Evolutionary conservation across 2,113 vertebrate species (phyloP), one percentile per base, ranked within the genome.

Genomic region (Amblyornis subalaris): DNA sequence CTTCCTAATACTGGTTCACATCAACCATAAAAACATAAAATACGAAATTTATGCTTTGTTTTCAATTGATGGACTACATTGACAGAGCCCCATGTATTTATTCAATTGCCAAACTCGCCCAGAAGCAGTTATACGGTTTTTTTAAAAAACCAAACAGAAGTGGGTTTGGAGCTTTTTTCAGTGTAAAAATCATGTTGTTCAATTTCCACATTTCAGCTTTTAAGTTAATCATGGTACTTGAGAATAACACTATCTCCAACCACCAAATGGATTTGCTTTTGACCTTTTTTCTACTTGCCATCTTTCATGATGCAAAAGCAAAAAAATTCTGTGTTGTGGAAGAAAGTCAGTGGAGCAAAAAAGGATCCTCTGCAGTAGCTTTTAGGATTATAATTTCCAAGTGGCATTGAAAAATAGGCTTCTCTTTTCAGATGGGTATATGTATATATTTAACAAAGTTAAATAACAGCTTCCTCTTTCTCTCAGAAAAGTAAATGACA

Each of bases 271-370:
- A 90, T 77, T 79, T 84, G 60, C 85, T 85, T 25, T 18, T 93
- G 82, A 97, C 90, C 84, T 95, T 97, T 97, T 48, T 58, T 96
- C 94, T 95, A 94, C 76, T 97, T 97, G 73, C 78, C 86, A 60
- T 66, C 62, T 93, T 86, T 84, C 33, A 28, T 44, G 28, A 44
- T 64, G 14, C 51, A 88, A 95, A 60, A 77, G n/a, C 8, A n/a
- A 47, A 82, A 57, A 51, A 89, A 2, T 7, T 25, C 36, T 64
- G 16, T 35, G 9, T 25, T 77, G 54, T 81, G 9, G 54, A 22
- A 75, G 17, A 75, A 95, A 89, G 45, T 42, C 24, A 84, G 28
- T 1, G 1, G 54, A 78, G 25, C 7, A 72, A 79, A 88, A 78
- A 80, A 54, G 4, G 26, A 60, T 62, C 7, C 16, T 71, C 47